phyloP scores from a whole-genome alignment of 2,888 invertebrate genomes.

The Pseudococcus jackbeardsleyi region DNA sequence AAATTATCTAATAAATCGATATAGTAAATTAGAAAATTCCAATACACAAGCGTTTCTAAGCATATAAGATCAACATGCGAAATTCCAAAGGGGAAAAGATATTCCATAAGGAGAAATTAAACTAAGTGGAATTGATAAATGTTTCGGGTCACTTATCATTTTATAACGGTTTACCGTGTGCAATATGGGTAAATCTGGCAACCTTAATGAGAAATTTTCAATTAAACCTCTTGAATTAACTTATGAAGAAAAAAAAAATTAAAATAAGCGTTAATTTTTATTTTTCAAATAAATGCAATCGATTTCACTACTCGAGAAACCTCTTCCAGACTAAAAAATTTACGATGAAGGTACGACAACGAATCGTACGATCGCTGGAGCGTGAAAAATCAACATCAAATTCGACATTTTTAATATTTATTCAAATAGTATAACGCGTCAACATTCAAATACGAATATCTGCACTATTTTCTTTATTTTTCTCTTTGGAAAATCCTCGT shows the following conservation, averaged over 20 bases:
- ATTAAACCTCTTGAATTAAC: slow-evolving; percentile 48
- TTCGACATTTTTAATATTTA: slow-evolving; percentile 28
- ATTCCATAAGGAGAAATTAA: slow-evolving; percentile 16
- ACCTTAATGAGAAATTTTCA: background rate
- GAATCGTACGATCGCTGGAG: background rate
- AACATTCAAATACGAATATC: slow-evolving; percentile 24
- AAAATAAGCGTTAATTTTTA: slow-evolving; percentile 16
- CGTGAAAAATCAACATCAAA: slow-evolving; percentile 42
- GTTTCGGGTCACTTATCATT: slow-evolving; percentile 16
- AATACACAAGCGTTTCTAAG: slow-evolving; percentile 44
- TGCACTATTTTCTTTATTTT: background rate
- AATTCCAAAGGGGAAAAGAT: background rate
- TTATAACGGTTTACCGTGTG: slow-evolving; percentile 30
- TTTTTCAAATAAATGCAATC: slow-evolving; percentile 13
- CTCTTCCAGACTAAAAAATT: background rate
- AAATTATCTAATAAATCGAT: slow-evolving; percentile 53
- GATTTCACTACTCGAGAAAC: slow-evolving; percentile 1
- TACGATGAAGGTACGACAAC: background rate
- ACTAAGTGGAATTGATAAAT: slow-evolving; percentile 28
- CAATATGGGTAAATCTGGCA: slow-evolving; percentile 47
- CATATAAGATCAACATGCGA: slow-evolving; percentile 45
- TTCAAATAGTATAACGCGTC: slow-evolving; percentile 31
- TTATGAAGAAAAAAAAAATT: background rate
- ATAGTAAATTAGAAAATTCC: slow-evolving; percentile 30
- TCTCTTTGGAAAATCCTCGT: background rate